Evolutionary conservation across 2,888 invertebrate genomes (phyloP).

Genomic region (Drosophila setosimentum): DNA sequence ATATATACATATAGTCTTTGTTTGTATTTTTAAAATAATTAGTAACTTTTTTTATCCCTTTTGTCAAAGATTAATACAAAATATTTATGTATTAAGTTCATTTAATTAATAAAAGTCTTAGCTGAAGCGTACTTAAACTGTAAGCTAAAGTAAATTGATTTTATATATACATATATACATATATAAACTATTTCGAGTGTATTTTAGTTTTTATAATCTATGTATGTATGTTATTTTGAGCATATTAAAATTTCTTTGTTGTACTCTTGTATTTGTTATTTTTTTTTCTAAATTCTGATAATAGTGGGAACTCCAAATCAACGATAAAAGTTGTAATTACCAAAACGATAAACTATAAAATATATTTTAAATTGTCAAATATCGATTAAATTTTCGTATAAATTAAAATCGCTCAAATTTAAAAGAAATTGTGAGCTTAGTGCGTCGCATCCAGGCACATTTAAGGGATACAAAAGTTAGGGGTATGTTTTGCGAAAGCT

Average conservation of each 20-base stretch:
- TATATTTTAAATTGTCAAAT: neutral
- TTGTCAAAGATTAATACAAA: neutral
- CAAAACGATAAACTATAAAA: neutral
- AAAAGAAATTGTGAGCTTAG: neutral
- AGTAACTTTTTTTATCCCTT: no score
- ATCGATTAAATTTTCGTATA: neutral
- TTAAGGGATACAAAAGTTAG: slow-evolving; percentile 4
- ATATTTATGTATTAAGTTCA: neutral
- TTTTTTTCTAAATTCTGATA: no score
- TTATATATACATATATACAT: neutral
- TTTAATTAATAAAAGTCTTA: neutral
- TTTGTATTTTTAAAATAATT: neutral
- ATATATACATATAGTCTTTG: neutral
- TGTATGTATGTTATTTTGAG: neutral
- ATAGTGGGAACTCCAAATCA: neutral
- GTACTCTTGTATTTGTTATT: neutral
- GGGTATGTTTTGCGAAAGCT: slow-evolving; percentile 25
- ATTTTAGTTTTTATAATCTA: neutral
- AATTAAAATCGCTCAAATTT: neutral
- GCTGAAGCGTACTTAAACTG: neutral
- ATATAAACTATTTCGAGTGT: neutral
- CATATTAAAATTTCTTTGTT: neutral
- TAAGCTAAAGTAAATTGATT: neutral
- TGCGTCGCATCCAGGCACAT: neutral
- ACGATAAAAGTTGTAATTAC: neutral